Percentiles rank a stretch among this genome's conserved stretches.
phyloP scores from a whole-genome alignment of 2,888 invertebrate genomes.

The Sminthurinus aureus region DNA sequence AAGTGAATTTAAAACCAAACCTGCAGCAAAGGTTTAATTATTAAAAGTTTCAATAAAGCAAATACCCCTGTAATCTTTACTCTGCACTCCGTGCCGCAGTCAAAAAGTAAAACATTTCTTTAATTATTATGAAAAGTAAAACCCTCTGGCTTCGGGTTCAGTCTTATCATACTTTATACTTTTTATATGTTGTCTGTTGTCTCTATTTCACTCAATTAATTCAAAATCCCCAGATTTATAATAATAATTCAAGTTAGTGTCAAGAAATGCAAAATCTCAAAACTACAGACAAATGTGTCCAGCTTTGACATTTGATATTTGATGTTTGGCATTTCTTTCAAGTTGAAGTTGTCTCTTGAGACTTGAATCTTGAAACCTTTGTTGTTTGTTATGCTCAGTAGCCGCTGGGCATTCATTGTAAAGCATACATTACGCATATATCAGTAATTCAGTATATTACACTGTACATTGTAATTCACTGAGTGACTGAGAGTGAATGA shows the following conservation, averaged over 20 bases:
- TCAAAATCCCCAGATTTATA: too few relatives aligned
- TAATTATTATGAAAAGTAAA: not conserved
- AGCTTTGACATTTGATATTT: too few relatives aligned
- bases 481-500: not conserved
- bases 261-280: too few relatives aligned
- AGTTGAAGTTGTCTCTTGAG: not conserved
- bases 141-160: not conserved
- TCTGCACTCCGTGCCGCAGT: not conserved
- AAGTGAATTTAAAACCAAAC: not conserved
- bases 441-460: too few relatives aligned
- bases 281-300: not conserved
- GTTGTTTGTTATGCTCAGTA: not conserved
- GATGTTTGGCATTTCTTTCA: not conserved
- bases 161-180: not conserved
- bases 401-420: not conserved
- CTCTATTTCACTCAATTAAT: too few relatives aligned
- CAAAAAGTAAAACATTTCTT: not conserved
- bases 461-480: not conserved
- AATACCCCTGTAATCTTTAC: not conserved
- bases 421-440: too few relatives aligned
- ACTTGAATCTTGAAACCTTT: not conserved
- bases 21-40: too few relatives aligned
- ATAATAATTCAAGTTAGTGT: too few relatives aligned
- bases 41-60: not conserved
- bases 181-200: too few relatives aligned